Base-by-base conservation (phyloP, 2,797 vertebrate genomes). In the Odontamblyopus lacepedii region DNA sequence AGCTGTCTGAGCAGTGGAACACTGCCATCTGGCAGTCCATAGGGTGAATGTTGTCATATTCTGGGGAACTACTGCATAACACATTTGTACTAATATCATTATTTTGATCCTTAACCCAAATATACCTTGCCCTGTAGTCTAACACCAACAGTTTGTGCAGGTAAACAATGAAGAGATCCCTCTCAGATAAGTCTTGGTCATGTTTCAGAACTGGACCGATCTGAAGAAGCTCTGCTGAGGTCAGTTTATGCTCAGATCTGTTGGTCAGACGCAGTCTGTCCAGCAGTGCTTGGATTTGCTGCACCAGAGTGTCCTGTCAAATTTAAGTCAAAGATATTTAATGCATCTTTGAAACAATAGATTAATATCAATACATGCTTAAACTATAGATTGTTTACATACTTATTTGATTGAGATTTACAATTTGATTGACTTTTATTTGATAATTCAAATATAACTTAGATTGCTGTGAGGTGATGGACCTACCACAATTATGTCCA, bases 11-110 rank as follows among this genome's bases (percentile, higher is more conserved):
- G 0, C 92, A 93, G 62, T 94, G 87, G 70, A 90, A 94, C 50
- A 93, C 78, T 13, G 91, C 81, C 92, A 94, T 94, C 56, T 94
- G 93, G 38, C 93, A 77, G 55, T 94, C 93, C 87, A 95, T 86
- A 67, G 93, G 93, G 78, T 94, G 90, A 26, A 93, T 74, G 27
- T 48, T 29, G 70, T 51, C 1, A 12, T 0, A 7, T 0, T 73
- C 6, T n/a, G 26, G 0, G 4, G 3, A 1, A 1, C 35, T 13
- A 2, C 0, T 67, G 0, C 8, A 50, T 53, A 86, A 8, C 53
- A 44, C 69, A 44, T 66, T 27, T 48, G 44, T 48, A 12, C 41
- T 57, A 0, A 82, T 27, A 3, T 76, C 57, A 79, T 59, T 2
- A 60, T 3, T 77, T 4, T 0, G 50, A 51, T 71, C 53, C 65